These are phyloP conservation scores for Centropus unirufus DNA, from an alignment of 2,113 vertebrate species.

Conservation along the genomic window DNA sequence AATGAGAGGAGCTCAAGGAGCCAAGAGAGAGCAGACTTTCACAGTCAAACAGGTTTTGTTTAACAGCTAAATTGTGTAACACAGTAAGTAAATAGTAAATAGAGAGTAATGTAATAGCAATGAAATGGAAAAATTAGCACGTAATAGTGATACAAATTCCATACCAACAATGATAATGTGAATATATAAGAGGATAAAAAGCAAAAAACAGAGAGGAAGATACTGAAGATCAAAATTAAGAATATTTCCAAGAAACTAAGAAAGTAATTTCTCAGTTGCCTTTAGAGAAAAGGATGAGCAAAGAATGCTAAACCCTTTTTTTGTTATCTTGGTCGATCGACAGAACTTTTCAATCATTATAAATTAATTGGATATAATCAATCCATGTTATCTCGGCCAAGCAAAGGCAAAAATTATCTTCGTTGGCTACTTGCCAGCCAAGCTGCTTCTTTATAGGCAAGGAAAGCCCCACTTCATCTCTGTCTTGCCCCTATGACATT, in stretches of 20 bases:
- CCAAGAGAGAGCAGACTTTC: neutral
- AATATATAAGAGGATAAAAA: neutral
- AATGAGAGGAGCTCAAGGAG: neutral
- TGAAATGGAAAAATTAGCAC: neutral
- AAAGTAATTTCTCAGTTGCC: neutral
- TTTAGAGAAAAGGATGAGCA: neutral
- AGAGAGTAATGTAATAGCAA: neutral
- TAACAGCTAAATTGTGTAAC: neutral
- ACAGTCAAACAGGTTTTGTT: neutral
- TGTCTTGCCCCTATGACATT: neutral
- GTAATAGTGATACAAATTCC: neutral
- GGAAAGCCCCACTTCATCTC: neutral
- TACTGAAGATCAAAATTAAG: neutral
- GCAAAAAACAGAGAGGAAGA: neutral
- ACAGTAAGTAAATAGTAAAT: neutral
- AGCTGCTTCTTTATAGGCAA: neutral
- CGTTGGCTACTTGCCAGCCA: neutral
- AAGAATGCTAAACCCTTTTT: neutral
- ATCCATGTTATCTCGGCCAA: neutral
- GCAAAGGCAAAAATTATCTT: neutral
- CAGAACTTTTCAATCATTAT: neutral
- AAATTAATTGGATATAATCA: neutral
- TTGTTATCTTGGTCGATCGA: neutral
- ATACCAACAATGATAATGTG: neutral
- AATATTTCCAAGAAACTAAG: neutral